These are phyloP conservation scores for Heteromormyrus szaboi DNA, from an alignment of 2,797 vertebrate species.

Conservation along the genomic window DNA sequence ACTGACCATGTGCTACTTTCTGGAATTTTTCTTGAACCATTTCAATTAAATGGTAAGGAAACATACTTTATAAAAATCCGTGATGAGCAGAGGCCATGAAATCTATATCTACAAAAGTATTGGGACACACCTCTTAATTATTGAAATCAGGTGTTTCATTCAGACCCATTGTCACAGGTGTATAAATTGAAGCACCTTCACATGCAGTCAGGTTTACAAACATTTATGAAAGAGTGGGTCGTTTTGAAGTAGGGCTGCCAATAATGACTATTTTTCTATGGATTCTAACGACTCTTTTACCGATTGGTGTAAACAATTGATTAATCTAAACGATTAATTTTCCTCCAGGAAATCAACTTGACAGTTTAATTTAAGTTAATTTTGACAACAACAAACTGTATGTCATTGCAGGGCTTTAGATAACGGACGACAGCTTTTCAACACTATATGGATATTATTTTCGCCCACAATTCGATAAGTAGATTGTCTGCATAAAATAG, in stretches of 20 bases:
- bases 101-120: not conserved
- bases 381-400: not conserved
- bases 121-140: not conserved
- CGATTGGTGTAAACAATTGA: not conserved
- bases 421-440: no score
- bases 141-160: not conserved
- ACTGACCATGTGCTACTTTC: not conserved
- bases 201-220: not conserved
- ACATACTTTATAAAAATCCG: not conserved
- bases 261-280: not conserved
- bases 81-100: not conserved
- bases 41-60: not conserved
- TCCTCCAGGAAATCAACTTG: not conserved
- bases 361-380: not conserved
- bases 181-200: not conserved
- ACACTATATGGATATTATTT: no score
- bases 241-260: not conserved
- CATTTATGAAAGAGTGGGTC: not conserved
- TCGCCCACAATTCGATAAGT: no score
- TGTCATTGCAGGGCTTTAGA: no score
- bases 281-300: not conserved
- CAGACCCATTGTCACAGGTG: not conserved
- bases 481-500: no score
- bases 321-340: not conserved
- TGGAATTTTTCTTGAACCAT: not conserved